Evolutionary conservation across 2,888 invertebrate species (phyloP).

Genomic region (Heteromurus nitidus): DNA sequence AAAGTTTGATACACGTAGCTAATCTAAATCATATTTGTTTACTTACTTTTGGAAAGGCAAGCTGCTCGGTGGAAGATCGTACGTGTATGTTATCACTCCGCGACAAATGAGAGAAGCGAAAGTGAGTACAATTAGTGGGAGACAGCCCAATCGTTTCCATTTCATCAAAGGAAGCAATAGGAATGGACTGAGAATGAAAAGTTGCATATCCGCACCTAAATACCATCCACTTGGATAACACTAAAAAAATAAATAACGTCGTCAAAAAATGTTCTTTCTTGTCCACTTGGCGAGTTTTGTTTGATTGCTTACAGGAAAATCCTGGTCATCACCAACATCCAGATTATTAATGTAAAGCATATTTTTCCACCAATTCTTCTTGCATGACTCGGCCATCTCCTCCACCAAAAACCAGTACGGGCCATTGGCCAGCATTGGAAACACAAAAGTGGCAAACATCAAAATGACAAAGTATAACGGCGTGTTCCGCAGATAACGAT

Average conservation of each 20-base stretch:
- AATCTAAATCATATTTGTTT: not conserved
- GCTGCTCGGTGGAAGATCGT: slow-evolving; percentile 52
- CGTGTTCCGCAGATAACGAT: slow-evolving; percentile 80
- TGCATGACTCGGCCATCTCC: slow-evolving; percentile 56
- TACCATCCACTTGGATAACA: slow-evolving; percentile 71
- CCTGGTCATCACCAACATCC: slow-evolving; percentile 54
- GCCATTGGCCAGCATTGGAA: slow-evolving; percentile 67
- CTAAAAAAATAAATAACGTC: slow-evolving; percentile 27
- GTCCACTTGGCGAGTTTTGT: not conserved
- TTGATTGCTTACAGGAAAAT: slow-evolving; percentile 42
- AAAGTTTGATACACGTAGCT: not conserved
- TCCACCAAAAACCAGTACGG: slow-evolving; percentile 66
- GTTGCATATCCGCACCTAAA: slow-evolving; percentile 72
- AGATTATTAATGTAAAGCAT: slow-evolving; percentile 71
- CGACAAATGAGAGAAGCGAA: slow-evolving; percentile 54
- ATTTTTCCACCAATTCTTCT: slow-evolving; percentile 73
- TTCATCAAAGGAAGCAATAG: slow-evolving; percentile 66
- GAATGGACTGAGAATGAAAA: slow-evolving; percentile 68
- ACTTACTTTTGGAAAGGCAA: slow-evolving; percentile 63
- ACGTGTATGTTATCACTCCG: slow-evolving; percentile 38
- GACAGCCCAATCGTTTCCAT: slow-evolving; percentile 78
- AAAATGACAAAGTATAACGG: slow-evolving; percentile 70
- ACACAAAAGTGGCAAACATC: slow-evolving; percentile 68
- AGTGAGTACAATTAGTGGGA: slow-evolving; percentile 77
- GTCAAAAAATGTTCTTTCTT: not conserved